These are phyloP conservation scores for Acanthacorydalis orientalis DNA, from an alignment of 2,888 invertebrate species.

Conservation along the genomic window DNA sequence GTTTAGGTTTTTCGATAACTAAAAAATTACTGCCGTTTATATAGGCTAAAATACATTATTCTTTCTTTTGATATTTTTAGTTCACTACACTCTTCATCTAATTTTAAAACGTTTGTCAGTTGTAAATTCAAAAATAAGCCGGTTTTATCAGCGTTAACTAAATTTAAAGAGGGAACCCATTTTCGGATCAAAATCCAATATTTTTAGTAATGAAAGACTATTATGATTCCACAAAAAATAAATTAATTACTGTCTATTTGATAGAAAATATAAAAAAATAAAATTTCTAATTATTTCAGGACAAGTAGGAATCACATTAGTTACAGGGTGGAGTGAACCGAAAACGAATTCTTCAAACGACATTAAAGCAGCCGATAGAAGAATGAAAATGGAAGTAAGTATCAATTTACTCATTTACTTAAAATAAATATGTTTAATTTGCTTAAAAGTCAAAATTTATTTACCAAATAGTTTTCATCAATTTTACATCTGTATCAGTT, in stretches of 20 bases:
- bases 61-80: too few species aligned
- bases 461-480: too few species aligned
- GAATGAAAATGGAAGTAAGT: neutral
- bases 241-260: neutral
- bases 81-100: too few species aligned
- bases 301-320: slow-evolving; percentile 30
- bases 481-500: too few species aligned
- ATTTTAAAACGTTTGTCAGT: too few species aligned
- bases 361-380: slow-evolving; percentile 29
- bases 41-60: too few species aligned
- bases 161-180: too few species aligned
- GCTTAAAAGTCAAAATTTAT: neutral
- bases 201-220: neutral
- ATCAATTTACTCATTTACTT: neutral
- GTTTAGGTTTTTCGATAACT: too few species aligned
- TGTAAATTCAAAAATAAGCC: too few species aligned
- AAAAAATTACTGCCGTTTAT: too few species aligned
- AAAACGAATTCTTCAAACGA: slow-evolving; percentile 34
- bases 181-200: too few species aligned
- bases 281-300: slow-evolving; percentile 11
- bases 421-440: neutral
- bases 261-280: neutral
- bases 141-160: too few species aligned
- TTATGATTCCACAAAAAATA: neutral
- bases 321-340: slow-evolving; percentile 44